A percentile compares a stretch with the other conserved stretches of the same genome.
Evolutionary conservation across 2,888 invertebrate genomes (phyloP).

Genomic region (Neoaliturus tenellus): DNA sequence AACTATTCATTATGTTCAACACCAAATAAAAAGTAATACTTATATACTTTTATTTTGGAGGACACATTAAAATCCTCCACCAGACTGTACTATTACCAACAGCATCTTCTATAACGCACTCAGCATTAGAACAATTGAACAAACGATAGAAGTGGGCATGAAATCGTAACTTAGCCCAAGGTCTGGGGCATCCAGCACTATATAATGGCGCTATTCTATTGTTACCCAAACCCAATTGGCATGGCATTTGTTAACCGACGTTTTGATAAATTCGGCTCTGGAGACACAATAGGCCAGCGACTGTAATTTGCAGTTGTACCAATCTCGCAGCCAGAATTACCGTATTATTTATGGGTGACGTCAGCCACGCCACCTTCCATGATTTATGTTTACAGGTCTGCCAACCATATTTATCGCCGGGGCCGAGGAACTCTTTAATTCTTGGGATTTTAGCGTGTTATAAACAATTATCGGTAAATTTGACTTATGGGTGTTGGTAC

Average conservation of each 20-base stretch:
- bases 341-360: slow-evolving; percentile 53
- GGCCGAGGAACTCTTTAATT: slow-evolving; percentile 25
- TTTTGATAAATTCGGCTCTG: slow-evolving; percentile 45
- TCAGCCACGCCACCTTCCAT: slow-evolving; percentile 45
- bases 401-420: slow-evolving; percentile 45
- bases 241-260: slow-evolving; percentile 38
- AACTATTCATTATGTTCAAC: no score
- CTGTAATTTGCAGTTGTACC: slow-evolving; percentile 52
- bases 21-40: no score
- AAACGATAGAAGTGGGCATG: slow-evolving; percentile 21
- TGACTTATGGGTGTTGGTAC: no score
- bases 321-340: slow-evolving; percentile 48
- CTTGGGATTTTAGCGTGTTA: slow-evolving; percentile 41
- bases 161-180: slow-evolving; percentile 17
- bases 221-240: slow-evolving; percentile 44
- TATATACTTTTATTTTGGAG: no score
- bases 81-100: no score
- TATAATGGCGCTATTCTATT: slow-evolving; percentile 34
- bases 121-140: no score
- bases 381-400: slow-evolving; percentile 37
- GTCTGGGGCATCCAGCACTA: background rate
- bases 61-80: no score
- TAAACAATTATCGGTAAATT: background rate
- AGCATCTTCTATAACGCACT: no score
- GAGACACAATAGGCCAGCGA: slow-evolving; percentile 41